Conservation (phyloP, 2,797 vertebrate species). For the Falco columbarius region DNA sequence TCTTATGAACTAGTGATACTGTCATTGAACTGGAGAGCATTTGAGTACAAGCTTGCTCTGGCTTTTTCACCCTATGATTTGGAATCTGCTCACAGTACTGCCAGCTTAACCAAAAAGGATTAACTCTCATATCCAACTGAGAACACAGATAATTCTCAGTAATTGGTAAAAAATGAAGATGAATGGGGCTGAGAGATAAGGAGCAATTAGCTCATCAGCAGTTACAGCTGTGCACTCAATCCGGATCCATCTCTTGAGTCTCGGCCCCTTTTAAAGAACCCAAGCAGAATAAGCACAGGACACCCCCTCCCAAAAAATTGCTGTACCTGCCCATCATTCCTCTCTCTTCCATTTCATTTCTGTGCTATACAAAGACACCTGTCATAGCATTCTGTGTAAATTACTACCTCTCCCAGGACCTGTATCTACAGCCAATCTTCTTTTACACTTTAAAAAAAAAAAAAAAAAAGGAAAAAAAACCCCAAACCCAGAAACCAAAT, state of each 20-base stretch:
- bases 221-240: slow-evolving; percentile 99
- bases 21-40: slow-evolving; percentile 85
- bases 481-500: slow-evolving; percentile 75
- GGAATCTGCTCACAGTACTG: slow-evolving; percentile 99
- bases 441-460: slow-evolving; percentile 70
- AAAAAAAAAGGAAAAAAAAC: accelerated
- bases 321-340: slow-evolving; percentile 85
- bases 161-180: slow-evolving; percentile 99
- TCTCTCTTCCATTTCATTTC: slow-evolving; percentile 81
- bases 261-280: slow-evolving; percentile 90
- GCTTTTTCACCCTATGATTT: slow-evolving; percentile 90
- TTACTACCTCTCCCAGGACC: slow-evolving; percentile 78
- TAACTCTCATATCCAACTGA: slow-evolving; percentile 99
- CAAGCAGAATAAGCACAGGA: slow-evolving; percentile 89
- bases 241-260: slow-evolving; percentile 96
- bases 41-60: slow-evolving; percentile 86
- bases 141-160: slow-evolving; percentile 99
- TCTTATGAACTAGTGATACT: slow-evolving; percentile 79
- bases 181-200: slow-evolving; percentile 99
- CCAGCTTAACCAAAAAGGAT: slow-evolving; percentile 99
- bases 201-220: slow-evolving; percentile 99
- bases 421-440: slow-evolving; percentile 77
- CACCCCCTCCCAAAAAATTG: slow-evolving; percentile 81
- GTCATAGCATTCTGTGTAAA: slow-evolving; percentile 82
- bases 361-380: slow-evolving; percentile 81